Percentiles rank a stretch among this genome's conserved stretches.
These are phyloP conservation scores for Daptonema setosum DNA, from an alignment of 2,888 invertebrate genomes.

Conservation along the genomic window DNA sequence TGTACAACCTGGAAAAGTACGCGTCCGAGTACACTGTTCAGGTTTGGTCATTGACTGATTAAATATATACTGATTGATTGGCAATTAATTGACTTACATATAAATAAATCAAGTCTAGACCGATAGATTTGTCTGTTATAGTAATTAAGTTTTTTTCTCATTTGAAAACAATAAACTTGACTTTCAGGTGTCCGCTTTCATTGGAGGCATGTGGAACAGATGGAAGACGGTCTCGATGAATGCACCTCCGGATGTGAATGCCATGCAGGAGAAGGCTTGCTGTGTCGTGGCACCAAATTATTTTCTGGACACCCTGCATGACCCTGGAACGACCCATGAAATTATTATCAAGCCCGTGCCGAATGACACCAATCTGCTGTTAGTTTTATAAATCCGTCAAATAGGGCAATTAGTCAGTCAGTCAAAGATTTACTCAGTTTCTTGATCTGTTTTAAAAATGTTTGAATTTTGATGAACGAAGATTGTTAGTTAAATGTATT, in stretches of 20 bases:
- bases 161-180: too few relatives aligned
- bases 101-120: too few relatives aligned
- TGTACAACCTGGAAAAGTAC: slow-evolving; percentile 22
- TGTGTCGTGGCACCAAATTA: slow-evolving; percentile 28
- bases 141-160: background rate
- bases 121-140: too few relatives aligned
- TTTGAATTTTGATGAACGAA: too few relatives aligned
- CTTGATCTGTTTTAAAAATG: too few relatives aligned
- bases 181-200: slow-evolving; percentile 22
- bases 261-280: slow-evolving; percentile 12
- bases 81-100: too few relatives aligned
- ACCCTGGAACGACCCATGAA: slow-evolving; percentile 19
- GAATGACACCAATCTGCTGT: slow-evolving; percentile 4
- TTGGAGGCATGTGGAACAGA: slow-evolving; percentile 22
- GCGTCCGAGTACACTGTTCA: slow-evolving; percentile 24
- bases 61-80: too few relatives aligned
- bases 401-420: too few relatives aligned
- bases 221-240: slow-evolving; percentile 22
- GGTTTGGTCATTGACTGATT: slow-evolving; percentile 10
- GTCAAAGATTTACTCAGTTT: too few relatives aligned
- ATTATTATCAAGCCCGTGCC: slow-evolving; percentile 18
- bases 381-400: too few relatives aligned
- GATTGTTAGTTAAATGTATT: too few relatives aligned
- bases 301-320: slow-evolving; percentile 22
- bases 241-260: background rate